Base-by-base conservation (phyloP, 2,797 vertebrate genomes). In the Aselliscus stoliczkanus region DNA sequence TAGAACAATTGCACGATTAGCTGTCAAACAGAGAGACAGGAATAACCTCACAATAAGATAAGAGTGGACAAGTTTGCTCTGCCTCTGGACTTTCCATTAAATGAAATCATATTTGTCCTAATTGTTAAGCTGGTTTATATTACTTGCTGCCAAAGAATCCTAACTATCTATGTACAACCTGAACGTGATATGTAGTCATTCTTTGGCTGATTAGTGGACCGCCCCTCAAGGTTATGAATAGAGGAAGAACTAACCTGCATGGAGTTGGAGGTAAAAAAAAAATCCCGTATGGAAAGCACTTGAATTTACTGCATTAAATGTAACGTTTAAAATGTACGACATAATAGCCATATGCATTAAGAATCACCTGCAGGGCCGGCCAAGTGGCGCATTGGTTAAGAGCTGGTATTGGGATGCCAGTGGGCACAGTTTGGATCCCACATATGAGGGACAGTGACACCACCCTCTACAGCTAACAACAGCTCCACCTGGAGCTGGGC, bases 281-380 rank as follows among this genome's bases (percentile, higher is more conserved):
- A 15, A 75, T 31, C 18, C 50, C 23, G 50, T 77, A 44, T 67
- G 17, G 23, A 95, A 91, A 91, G 29, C 31, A 84, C 37, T 94
- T 91, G 47, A 91, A 93, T 95, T 70, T 13, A 29, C 21, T 79
- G 18, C 14, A 54, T 95, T 76, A 77, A 80, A 75, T 80, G 56
- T 56, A 76, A 56, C n/a, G 39, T 21, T 90, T 80, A 42, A 91
- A 75, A 96, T 77, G 42, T 73, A 90, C 65, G 77, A 34, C 25
- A 34, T 44, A 92, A 91, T 56, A 88, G 42, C 21, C 80, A 65
- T 64, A 75, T 67, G 69, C 77, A 34, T 82, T 58, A 73, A 97
- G 84, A 87, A 75, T 93, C 88, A 89, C 73, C 64, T 89, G 81
- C 79, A 90, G n/a, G n/a, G n/a, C n/a, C n/a, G n/a, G n/a, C n/a